Evolutionary conservation across 2,113 vertebrate genomes (phyloP), one percentile per base, ranked within the genome.

Genomic region (Pachyramphus minor): DNA sequence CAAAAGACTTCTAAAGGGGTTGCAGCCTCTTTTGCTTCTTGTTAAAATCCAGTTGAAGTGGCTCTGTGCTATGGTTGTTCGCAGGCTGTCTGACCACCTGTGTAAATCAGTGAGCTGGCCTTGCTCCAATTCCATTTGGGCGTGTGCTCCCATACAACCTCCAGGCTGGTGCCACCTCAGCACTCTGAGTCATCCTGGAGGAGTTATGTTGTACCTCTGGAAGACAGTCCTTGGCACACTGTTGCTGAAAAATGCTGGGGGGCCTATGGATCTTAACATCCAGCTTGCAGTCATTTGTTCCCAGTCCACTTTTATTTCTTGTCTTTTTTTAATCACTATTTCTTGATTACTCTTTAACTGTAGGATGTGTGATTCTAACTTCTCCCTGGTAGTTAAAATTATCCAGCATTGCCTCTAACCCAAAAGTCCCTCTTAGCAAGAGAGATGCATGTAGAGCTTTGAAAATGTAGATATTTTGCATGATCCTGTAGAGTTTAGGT

Each of bases 61-160:
- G 14, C 28, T 84, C 6, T 1, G 2, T 5, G 13, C 39, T 62
- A 9, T 28, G 7, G 19, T 20, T 82, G 8, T 37, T 68, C 0
- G 0, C 12, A 20, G 77, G n/a, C 44, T 64, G 19, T 39, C 39
- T 83, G 74, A 25, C 22, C 50, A 39, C 74, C 55, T 18, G 44
- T 33, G 39, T 25, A 19, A 45, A 28, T 2, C n/a, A 30, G 62
- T 1, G 23, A 62, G 28, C 53, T 91, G 74, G 49, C 62, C 67
- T 28, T 9, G 25, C 37, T 69, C 56, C 66, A 68, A 0, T 35
- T 53, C 31, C 37, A 8, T 8, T 42, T 33, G 63, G 49, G 35
- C 0, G 0, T 2, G 5, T 39, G 33, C 15, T 63, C 21, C 3
- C 39, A 11, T 21, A 5, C 31, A 49, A 1, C 22, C 45, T 21